Percentiles rank a stretch among this genome's conserved stretches.
Evolutionary conservation across 2,113 vertebrate genomes (phyloP).

Genomic region (Carlito syrichta): DNA sequence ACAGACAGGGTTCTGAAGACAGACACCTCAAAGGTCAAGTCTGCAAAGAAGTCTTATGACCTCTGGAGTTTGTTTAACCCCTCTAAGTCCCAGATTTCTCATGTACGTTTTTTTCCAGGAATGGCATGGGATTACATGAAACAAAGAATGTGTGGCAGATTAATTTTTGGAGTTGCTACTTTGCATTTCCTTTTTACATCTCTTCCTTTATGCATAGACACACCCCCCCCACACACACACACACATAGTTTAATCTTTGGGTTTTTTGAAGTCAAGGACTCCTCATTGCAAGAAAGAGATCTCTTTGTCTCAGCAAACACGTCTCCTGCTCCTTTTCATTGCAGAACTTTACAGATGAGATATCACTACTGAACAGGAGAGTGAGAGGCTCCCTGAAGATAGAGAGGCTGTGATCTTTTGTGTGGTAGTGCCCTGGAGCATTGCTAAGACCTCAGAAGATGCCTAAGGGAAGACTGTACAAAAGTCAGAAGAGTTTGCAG

Average conservation of each 20-base stretch:
- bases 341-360: neutral
- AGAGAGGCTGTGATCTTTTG: neutral
- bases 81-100: neutral
- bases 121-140: neutral
- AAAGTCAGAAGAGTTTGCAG: neutral
- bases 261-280: neutral
- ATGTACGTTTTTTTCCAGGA: neutral
- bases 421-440: neutral
- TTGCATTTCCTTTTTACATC: neutral
- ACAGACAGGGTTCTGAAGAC: neutral
- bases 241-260: neutral
- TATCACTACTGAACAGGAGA: neutral
- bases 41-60: neutral
- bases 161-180: neutral
- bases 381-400: neutral
- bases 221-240: neutral
- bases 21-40: neutral
- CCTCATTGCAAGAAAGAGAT: neutral
- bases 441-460: neutral
- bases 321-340: neutral
- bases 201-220: neutral
- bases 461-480: neutral
- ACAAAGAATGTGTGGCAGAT: neutral
- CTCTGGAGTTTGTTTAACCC: neutral
- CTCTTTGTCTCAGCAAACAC: neutral